A percentile compares a stretch with the other conserved stretches of the same genome.
These are phyloP conservation scores for Apis cerana DNA, from an alignment of 1,140 invertebrate genomes.

Conservation along the genomic window DNA sequence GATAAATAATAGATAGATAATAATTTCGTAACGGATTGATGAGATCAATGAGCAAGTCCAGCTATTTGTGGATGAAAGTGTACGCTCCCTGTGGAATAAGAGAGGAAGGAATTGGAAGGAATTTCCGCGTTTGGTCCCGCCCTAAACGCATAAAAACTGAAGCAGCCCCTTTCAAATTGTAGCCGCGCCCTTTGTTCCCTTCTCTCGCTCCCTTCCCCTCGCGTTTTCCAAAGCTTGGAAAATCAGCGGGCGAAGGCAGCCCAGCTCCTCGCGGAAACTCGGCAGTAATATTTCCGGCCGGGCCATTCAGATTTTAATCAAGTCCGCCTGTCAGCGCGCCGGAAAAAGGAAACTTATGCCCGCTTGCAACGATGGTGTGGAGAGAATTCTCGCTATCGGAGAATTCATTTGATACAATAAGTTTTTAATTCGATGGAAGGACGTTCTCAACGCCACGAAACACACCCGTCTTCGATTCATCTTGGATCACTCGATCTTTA, in stretches of 20 bases:
- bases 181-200: conserved; percentile 25
- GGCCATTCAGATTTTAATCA: conserved; percentile 56
- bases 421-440: conserved; percentile 44
- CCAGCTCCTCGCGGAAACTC: not conserved
- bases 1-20: too few relatives aligned
- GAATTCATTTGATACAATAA: conserved; percentile 39
- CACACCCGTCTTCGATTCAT: conserved; percentile 8
- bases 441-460: conserved; percentile 12
- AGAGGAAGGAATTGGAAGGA: conserved; percentile 33
- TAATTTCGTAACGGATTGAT: too few relatives aligned
- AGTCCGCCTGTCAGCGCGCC: conserved; percentile 44
- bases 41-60: too few relatives aligned
- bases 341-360: conserved; percentile 17
- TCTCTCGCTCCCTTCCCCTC: not conserved
- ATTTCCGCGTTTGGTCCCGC: conserved; percentile 35
- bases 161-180: conserved; percentile 41
- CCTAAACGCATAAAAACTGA: conserved; percentile 38
- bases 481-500: not conserved
- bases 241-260: conserved; percentile 21
- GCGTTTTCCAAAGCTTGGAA: conserved; percentile 45
- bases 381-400: not conserved
- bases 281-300: conserved; percentile 46
- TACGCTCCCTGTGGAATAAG: too few relatives aligned
- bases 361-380: conserved; percentile 21
- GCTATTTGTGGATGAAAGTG: not conserved